Percentiles rank a stretch among this genome's conserved stretches.
Conservation (phyloP, 2,888 invertebrate genomes). For the Pterostichus madidus region DNA sequence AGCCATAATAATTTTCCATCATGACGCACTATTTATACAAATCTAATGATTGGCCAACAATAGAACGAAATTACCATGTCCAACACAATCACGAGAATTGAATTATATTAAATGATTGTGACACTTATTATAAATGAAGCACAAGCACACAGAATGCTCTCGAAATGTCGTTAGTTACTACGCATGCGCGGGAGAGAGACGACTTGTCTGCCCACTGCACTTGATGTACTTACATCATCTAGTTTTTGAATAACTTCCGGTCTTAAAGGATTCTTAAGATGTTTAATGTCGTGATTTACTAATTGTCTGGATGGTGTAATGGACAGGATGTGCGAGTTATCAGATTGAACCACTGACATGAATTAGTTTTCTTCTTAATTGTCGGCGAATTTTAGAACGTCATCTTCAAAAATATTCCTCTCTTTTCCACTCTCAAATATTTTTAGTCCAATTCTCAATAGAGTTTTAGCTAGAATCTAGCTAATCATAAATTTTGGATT, state of each 20-base stretch:
- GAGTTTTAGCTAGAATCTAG: no score
- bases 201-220: neutral
- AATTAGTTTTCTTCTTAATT: no score
- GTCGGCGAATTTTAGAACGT: no score
- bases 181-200: neutral
- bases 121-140: conserved; percentile 43
- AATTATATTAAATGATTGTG: conserved; percentile 49
- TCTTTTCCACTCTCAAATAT: no score
- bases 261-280: neutral
- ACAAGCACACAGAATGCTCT: neutral
- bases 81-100: conserved; percentile 42
- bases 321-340: conserved; percentile 1
- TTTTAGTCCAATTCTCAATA: no score
- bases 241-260: conserved; percentile 4
- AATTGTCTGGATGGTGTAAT: neutral
- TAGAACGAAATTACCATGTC: conserved; percentile 32
- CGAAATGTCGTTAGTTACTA: neutral
- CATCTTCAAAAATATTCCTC: no score
- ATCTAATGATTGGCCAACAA: conserved; percentile 49
- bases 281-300: conserved; percentile 16
- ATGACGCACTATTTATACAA: conserved; percentile 20
- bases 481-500: no score
- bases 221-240: conserved; percentile 3
- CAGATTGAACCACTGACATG: no score
- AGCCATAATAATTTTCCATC: neutral